Evolutionary conservation across 2,113 vertebrate genomes (phyloP).

Genomic region (Serinus canaria): DNA sequence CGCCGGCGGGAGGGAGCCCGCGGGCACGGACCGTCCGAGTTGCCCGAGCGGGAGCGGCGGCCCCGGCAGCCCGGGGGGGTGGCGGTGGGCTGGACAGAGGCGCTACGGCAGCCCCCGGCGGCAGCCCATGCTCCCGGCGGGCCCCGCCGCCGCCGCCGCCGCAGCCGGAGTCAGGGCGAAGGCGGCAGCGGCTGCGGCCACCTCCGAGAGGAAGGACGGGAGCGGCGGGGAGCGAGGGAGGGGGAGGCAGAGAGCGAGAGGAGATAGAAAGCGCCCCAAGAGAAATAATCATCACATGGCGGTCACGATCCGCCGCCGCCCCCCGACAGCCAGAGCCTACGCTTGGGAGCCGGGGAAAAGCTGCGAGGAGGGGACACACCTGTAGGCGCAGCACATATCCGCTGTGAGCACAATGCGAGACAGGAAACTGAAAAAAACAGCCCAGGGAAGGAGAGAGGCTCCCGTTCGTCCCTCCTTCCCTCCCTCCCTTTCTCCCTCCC

Average conservation of each 20-base stretch:
- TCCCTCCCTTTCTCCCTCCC: background rate
- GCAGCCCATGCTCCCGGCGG: conserved; percentile 5
- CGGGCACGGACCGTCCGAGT: background rate
- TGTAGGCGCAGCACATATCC: conserved; percentile 73
- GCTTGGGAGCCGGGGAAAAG: background rate
- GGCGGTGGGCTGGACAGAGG: background rate
- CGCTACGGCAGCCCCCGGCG: background rate
- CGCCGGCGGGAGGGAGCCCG: background rate
- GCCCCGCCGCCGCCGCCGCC: background rate
- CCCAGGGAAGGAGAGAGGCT: conserved; percentile 39
- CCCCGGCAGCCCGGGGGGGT: background rate
- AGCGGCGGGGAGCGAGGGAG: background rate
- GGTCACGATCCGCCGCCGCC: conserved; percentile 13
- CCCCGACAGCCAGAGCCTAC: conserved; percentile 14
- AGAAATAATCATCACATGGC: conserved; percentile 41
- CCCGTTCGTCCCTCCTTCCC: conserved; percentile 48
- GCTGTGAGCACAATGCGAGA: conserved; percentile 68
- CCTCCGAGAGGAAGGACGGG: conserved; percentile 10
- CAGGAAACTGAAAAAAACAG: conserved; percentile 66
- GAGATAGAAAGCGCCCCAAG: background rate
- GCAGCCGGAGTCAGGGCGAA: background rate
- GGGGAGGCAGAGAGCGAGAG: background rate
- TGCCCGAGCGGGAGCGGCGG: background rate
- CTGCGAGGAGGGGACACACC: conserved; percentile 67
- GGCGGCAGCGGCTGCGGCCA: conserved; percentile 17